These are phyloP conservation scores for Dendropsophus ebraccatus DNA, from an alignment of 2,113 vertebrate species.

Conservation along the genomic window DNA sequence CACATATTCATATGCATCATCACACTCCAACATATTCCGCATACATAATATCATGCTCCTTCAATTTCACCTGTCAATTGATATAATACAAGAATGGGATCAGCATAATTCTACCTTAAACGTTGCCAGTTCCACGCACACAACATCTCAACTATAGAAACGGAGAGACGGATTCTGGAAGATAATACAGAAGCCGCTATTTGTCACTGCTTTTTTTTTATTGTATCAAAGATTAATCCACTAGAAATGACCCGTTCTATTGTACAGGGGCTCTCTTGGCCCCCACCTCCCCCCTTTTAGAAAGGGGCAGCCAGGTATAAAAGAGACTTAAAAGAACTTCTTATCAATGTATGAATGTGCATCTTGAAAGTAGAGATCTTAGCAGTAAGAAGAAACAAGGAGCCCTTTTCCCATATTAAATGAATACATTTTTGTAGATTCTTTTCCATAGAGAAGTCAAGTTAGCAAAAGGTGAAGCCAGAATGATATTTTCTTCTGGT, in stretches of 20 bases:
- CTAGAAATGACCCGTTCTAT: constrained; percentile 21
- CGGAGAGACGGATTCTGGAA: not conserved
- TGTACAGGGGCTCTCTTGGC: not conserved
- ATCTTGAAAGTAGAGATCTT: constrained; percentile 35
- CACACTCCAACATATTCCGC: constrained; percentile 35
- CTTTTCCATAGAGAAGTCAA: constrained; percentile 20
- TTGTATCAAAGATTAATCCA: constrained; percentile 32
- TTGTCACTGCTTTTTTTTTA: constrained; percentile 32
- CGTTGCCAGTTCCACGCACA: not conserved
- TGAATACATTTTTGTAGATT: constrained; percentile 51
- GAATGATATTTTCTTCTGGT: constrained; percentile 36
- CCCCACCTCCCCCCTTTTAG: constrained; percentile 16
- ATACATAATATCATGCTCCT: constrained; percentile 24
- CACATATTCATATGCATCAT: constrained; percentile 49
- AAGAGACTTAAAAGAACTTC: constrained; percentile 51
- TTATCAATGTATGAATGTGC: constrained; percentile 45
- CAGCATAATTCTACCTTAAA: constrained; percentile 39
- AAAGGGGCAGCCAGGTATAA: constrained; percentile 7
- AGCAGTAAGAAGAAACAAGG: constrained; percentile 24
- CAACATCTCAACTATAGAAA: constrained; percentile 4
- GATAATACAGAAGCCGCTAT: constrained; percentile 18
- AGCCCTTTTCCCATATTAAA: constrained; percentile 43
- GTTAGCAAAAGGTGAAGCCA: constrained; percentile 51
- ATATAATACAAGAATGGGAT: constrained; percentile 6
- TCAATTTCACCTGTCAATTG: constrained; percentile 21